Base-by-base conservation (phyloP, 2,888 invertebrate species). In the Apodemia duryi region DNA sequence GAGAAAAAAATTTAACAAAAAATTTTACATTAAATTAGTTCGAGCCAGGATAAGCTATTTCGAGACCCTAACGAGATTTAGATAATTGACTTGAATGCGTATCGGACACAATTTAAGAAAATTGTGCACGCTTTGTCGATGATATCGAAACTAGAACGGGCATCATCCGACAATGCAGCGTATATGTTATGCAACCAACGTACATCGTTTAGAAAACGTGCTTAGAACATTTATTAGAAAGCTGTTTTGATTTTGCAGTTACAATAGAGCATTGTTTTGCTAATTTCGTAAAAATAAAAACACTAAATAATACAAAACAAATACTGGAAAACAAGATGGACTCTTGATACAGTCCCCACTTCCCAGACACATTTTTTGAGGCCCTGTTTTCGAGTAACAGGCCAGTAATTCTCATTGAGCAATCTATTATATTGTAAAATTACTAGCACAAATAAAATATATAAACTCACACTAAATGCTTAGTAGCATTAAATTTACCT, bases 91-190 rank as follows among this genome's bases (percentile, higher is more conserved):
- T 62, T 13, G 29, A 62, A 51, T 11, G 49, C 49, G 11, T 62
- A 49, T 43, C 6, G 21, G 2, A 43, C 49, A 29, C 9, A 49
- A 49, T 32, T 62, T 41, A 7, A 35, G 29, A 32, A 11, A 49
- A 51, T 46, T 62, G 51, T 13, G 29, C 32, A 62, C 49, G 49
- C 46, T 62, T 46, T 38, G 29, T 32, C 38, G 9, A 32, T 51
- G 62, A 32, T 49, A 62, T 49, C 49, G 51, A 49, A 62, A 46
- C 62, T 62, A 62, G 62, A 46, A 49, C 62, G 62, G 32, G 32
- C 35, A 62, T 62, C 62, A 62, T 62, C 21, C 46, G 46, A 63
- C 63, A 51, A 63, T 63, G n/a, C 63, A 63, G 7, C 51, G 51
- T 32, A 13, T 60, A 35, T 51, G 29, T 63, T 63, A 63, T 51